Evolutionary conservation across 2,113 vertebrate species (phyloP).

Genomic region (Phoxinus phoxinus): DNA sequence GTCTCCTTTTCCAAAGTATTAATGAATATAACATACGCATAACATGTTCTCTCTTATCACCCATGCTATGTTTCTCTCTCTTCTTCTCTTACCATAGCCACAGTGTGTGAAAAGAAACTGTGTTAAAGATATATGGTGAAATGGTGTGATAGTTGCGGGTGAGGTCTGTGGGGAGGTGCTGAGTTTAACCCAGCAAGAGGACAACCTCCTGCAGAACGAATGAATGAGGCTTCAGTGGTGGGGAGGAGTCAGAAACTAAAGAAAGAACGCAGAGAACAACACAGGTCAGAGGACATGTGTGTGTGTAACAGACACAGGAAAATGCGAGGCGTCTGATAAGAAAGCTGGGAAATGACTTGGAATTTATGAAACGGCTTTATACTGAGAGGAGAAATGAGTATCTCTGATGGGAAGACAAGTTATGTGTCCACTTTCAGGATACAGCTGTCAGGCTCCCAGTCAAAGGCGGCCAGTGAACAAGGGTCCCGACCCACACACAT

Average conservation of each 20-base stretch:
- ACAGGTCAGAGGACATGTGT: background rate
- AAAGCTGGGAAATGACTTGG: conserved; percentile 66
- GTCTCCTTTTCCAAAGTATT: background rate
- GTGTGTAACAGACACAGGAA: conserved; percentile 28
- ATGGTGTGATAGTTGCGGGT: conserved; percentile 28
- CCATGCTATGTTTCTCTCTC: background rate
- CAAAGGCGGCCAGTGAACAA: conserved; percentile 29
- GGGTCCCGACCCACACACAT: background rate
- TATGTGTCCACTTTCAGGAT: conserved; percentile 77
- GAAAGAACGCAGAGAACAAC: conserved; percentile 15
- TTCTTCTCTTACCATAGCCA: background rate
- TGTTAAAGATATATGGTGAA: background rate
- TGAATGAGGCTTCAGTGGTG: background rate
- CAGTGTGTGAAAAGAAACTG: background rate
- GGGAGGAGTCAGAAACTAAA: background rate
- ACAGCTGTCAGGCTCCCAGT: conserved; percentile 53
- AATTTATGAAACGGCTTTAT: conserved; percentile 32
- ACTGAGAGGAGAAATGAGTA: conserved; percentile 67
- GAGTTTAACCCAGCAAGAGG: background rate
- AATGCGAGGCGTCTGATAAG: conserved; percentile 55
- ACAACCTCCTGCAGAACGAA: background rate
- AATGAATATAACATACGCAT: background rate
- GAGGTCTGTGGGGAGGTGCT: background rate
- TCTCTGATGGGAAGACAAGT: conserved; percentile 57
- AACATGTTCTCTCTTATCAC: background rate